phyloP scores from a whole-genome alignment of 1,140 invertebrate species.

The Temnothorax curvispinosus region DNA sequence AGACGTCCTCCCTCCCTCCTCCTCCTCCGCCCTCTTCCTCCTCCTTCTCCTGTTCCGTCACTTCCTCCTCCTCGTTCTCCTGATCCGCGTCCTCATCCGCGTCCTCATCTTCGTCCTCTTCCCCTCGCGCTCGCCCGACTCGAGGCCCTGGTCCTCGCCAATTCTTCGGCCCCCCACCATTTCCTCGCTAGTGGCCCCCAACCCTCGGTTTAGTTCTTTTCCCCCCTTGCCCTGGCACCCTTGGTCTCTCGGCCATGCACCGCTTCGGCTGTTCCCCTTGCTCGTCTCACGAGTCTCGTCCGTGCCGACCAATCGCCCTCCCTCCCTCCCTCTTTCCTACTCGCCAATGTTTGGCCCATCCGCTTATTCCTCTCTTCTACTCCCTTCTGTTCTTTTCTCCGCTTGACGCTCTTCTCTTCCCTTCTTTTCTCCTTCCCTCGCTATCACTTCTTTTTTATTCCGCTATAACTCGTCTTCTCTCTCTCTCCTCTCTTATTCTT shows the following conservation, averaged over 20 bases:
- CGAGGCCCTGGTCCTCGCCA: slow-evolving; percentile 77
- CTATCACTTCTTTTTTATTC: slow-evolving; percentile 20
- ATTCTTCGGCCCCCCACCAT: slow-evolving; percentile 81
- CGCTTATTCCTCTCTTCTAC: slow-evolving; percentile 59
- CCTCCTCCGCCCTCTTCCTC: slow-evolving; percentile 49
- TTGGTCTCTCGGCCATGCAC: background rate
- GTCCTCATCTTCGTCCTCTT: slow-evolving; percentile 15
- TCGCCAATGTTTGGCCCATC: slow-evolving; percentile 49
- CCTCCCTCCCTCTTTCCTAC: slow-evolving; percentile 57
- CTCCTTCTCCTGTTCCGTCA: slow-evolving; percentile 38
- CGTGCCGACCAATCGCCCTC: slow-evolving; percentile 44
- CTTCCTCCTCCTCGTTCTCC: slow-evolving; percentile 56
- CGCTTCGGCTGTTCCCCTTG: slow-evolving; percentile 50
- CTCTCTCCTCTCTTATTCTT: slow-evolving; percentile 21
- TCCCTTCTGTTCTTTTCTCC: slow-evolving; percentile 59
- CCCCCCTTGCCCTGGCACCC: slow-evolving; percentile 50
- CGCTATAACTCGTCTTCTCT: slow-evolving; percentile 45
- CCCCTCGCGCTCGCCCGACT: slow-evolving; percentile 61
- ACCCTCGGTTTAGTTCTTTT: slow-evolving; percentile 67
- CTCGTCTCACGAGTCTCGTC: slow-evolving; percentile 61
- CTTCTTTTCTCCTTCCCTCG: slow-evolving; percentile 44
- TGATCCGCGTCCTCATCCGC: slow-evolving; percentile 32
- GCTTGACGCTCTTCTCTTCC: slow-evolving; percentile 38
- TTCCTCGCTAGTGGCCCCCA: slow-evolving; percentile 68
- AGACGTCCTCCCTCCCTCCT: slow-evolving; percentile 52